Conservation (phyloP, 2,888 invertebrate genomes). For the Chironomus riparius region DNA sequence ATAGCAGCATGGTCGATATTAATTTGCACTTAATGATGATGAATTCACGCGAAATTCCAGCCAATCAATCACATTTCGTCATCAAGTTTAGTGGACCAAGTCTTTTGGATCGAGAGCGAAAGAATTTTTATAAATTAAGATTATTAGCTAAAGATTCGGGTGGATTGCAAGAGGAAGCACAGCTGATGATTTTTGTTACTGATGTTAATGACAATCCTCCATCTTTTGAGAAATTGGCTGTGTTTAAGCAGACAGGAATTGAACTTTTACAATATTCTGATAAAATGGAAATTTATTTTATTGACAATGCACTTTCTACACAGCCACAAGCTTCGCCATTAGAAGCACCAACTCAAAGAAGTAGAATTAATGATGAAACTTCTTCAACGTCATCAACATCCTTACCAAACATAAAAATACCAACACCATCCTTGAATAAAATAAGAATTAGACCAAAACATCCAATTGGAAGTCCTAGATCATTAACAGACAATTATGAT, state of each 20-base stretch:
- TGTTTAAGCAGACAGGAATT: constrained; percentile 58
- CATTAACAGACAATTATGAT: not conserved
- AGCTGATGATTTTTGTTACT: constrained; percentile 57
- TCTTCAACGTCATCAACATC: not conserved
- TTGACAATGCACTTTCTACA: constrained; percentile 34
- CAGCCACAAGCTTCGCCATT: not conserved
- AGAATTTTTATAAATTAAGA: constrained; percentile 55
- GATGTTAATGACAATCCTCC: constrained; percentile 80
- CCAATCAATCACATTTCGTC: constrained; percentile 36
- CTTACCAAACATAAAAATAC: not conserved
- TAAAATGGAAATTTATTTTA: constrained; percentile 44
- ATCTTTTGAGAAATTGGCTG: constrained; percentile 57
- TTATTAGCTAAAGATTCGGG: constrained; percentile 69
- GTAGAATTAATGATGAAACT: not conserved
- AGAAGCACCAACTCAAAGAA: no score
- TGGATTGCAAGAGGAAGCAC: constrained; percentile 63
- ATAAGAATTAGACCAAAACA: not conserved
- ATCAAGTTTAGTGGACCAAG: constrained; percentile 38
- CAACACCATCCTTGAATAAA: not conserved
- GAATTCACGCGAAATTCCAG: constrained; percentile 36
- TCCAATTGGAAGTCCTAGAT: constrained; percentile 22
- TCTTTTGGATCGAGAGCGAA: constrained; percentile 65
- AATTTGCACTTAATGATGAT: constrained; percentile 39
- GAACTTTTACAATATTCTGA: constrained; percentile 54
- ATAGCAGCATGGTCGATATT: constrained; percentile 23